Evolutionary conservation across 1,140 invertebrate species (phyloP), one percentile per base, ranked within the genome.

Genomic region (Nephotettix cincticeps): DNA sequence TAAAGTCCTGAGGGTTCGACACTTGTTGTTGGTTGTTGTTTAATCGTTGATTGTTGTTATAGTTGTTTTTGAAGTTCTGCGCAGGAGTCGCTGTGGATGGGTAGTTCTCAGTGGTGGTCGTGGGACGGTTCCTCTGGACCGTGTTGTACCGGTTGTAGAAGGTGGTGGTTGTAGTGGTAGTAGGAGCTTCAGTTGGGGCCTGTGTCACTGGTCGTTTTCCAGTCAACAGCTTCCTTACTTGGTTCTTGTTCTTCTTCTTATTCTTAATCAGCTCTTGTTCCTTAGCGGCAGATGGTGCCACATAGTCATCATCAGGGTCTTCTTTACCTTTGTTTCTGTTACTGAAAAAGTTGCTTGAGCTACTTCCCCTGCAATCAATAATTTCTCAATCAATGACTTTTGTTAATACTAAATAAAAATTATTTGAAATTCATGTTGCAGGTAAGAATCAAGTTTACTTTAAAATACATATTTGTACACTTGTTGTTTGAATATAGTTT

Each of bases 291-390:
- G 80, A 79, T 0, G 74, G 70, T 36, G 79, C 75, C 45, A 84
- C 83, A 9, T 86, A 83, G 58, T 81, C 80, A 72, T 89, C 87
- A 43, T 86, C 84, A 63, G 85, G 83, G 6, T 81, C 82, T 32
- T 87, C 85, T 72, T 86, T 85, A 40, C 85, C 85, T 28, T 82
- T 82, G 75, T 88, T 89, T 30, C 81, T 79, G 75, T 86, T 88
- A 71, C 86, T 87, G 78, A 89, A 90, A 78, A 90, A 90, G 76
- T 90, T 89, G 3, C 87, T 87, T 30, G 87, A 90, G 75, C 88
- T 88, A 25, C 86, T 88, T 9, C 87, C 85, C 27, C 78, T 79
- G 73, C 23, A 71, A 71, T 68, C 14, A n/a, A n/a, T n/a, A n/a
- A n/a, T n/a, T n/a, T n/a, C n/a, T n/a, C n/a, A n/a, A n/a, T n/a